A percentile compares a stretch with the other conserved stretches of the same genome.
Conservation (phyloP, 2,888 invertebrate genomes). For the Calephelis perditalis region DNA sequence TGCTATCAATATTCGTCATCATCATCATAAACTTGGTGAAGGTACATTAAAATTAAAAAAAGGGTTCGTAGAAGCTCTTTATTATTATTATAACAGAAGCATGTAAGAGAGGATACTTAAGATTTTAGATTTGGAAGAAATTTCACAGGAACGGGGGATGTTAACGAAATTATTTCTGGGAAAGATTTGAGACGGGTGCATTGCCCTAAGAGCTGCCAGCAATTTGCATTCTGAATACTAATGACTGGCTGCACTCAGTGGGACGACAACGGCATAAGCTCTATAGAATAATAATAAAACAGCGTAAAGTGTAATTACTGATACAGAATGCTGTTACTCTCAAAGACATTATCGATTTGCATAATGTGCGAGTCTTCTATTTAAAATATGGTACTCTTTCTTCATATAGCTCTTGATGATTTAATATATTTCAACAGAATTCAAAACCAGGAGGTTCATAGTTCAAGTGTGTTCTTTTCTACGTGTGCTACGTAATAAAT, state of each 20-base stretch:
- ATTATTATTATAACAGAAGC: too few species aligned
- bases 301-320: conserved; percentile 49
- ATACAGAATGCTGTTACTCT: conserved; percentile 39
- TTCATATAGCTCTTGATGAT: not conserved
- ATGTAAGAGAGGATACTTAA: conserved; percentile 25
- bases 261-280: conserved; percentile 45
- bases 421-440: too few species aligned
- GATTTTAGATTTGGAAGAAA: conserved; percentile 40
- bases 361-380: conserved; percentile 28
- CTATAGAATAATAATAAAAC: conserved; percentile 52
- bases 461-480: too few species aligned
- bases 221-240: conserved; percentile 75
- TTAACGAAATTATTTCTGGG: conserved; percentile 74
- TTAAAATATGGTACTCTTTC: conserved; percentile 21
- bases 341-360: conserved; percentile 34
- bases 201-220: conserved; percentile 54
- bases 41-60: too few species aligned
- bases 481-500: too few species aligned
- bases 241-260: conserved; percentile 54
- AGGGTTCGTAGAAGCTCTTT: too few species aligned
- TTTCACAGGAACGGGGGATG: conserved; percentile 50
- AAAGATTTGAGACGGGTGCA: conserved; percentile 69
- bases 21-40: too few species aligned
- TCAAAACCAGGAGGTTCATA: too few species aligned
- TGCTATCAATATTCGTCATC: too few species aligned